Evolutionary conservation across 2,888 invertebrate genomes (phyloP).

Genomic region (Tubulanus polymorphus): DNA sequence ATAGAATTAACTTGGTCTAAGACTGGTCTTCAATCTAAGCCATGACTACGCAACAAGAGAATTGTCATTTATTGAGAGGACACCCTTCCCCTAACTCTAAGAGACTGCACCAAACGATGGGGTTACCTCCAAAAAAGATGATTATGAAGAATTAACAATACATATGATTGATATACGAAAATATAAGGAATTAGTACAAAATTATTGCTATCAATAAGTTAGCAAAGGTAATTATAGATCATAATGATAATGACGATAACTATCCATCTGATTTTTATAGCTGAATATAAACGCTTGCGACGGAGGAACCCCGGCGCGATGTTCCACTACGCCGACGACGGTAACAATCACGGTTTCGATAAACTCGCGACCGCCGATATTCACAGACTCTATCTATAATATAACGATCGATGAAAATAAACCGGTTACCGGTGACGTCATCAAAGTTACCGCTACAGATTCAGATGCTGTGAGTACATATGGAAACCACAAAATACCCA

Average conservation of each 20-base stretch:
- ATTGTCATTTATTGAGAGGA: too few relatives aligned
- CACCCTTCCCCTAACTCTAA: not conserved
- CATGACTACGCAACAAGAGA: too few relatives aligned
- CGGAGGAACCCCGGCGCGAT: conserved; percentile 18
- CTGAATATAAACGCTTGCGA: conserved; percentile 22
- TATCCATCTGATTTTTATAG: conserved; percentile 17
- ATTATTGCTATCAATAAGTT: too few relatives aligned
- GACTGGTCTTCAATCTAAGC: too few relatives aligned
- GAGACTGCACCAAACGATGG: not conserved
- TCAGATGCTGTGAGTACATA: too few relatives aligned
- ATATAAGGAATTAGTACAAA: too few relatives aligned
- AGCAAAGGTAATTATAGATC: too few relatives aligned
- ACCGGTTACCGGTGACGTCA: conserved; percentile 20
- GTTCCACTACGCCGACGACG: conserved; percentile 13
- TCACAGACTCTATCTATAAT: conserved; percentile 18
- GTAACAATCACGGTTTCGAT: conserved; percentile 23
- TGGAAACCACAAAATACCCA: too few relatives aligned
- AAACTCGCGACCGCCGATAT: conserved; percentile 20
- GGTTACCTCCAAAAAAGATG: not conserved
- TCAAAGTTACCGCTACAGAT: conserved; percentile 30
- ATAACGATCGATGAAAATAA: conserved; percentile 25
- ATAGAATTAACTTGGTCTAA: too few relatives aligned
- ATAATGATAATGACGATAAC: too few relatives aligned
- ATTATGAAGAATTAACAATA: not conserved
- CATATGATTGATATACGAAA: too few relatives aligned